Conservation (phyloP, 2,113 vertebrate genomes). For the Abramis brama region DNA sequence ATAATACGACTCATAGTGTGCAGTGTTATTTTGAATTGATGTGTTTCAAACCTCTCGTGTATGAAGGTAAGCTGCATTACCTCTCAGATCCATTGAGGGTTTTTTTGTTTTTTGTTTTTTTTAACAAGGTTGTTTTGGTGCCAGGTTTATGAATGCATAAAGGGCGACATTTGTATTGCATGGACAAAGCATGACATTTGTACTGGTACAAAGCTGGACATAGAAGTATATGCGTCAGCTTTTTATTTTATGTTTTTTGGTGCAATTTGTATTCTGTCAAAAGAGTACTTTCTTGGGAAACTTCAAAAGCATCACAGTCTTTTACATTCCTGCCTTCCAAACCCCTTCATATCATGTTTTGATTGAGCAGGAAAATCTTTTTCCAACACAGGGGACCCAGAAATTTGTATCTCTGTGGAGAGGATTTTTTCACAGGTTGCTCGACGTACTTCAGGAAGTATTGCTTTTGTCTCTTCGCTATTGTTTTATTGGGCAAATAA, state of each 20-base stretch:
- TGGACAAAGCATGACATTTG: background rate
- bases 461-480: conserved; percentile 1
- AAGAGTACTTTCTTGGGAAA: conserved; percentile 31
- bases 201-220: background rate
- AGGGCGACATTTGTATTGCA: background rate
- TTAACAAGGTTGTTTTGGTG: background rate
- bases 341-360: background rate
- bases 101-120: background rate
- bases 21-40: conserved; percentile 14
- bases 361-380: conserved; percentile 57
- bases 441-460: background rate
- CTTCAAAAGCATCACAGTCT: conserved; percentile 48
- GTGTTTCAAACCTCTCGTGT: background rate
- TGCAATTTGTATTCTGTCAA: conserved; percentile 36
- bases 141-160: conserved; percentile 11
- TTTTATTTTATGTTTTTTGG: background rate
- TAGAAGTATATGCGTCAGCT: background rate
- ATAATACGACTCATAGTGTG: conserved; percentile 14
- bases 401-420: conserved; percentile 61
- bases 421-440: conserved; percentile 59
- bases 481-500: conserved; percentile 31
- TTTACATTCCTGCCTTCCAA: background rate
- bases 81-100: background rate
- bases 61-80: background rate
- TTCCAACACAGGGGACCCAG: conserved; percentile 34